Percentiles rank a stretch among this genome's conserved stretches.
Conservation (phyloP, 2,113 vertebrate genomes). For the Larimichthys polyactis region DNA sequence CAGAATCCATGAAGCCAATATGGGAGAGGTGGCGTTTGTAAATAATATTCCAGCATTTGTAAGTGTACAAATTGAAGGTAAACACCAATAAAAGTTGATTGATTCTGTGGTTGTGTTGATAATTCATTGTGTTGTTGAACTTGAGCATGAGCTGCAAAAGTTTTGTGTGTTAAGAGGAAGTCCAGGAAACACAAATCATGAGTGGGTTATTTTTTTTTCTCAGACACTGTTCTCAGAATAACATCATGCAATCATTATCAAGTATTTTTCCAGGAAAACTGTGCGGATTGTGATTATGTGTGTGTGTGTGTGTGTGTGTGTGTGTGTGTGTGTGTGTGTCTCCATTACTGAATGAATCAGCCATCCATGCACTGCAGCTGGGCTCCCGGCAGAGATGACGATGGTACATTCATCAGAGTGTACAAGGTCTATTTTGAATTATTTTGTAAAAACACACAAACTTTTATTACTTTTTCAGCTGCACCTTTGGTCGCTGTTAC, state of each 20-base stretch:
- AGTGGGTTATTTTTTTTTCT: slow-evolving; percentile 1
- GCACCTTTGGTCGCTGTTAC: too few species aligned
- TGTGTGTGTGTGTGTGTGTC: neutral
- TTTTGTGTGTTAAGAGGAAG: neutral
- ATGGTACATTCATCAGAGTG: neutral
- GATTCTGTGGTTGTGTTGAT: neutral
- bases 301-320: neutral
- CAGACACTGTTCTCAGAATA: neutral
- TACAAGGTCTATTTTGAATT: neutral
- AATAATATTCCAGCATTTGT: neutral
- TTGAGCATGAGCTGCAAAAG: neutral
- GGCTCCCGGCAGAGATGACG: neutral
- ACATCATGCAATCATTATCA: neutral
- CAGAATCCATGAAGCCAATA: neutral
- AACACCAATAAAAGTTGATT: slow-evolving; percentile 31
- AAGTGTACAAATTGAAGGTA: neutral
- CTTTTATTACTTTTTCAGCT: neutral
- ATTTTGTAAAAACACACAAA: neutral
- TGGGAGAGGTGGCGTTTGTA: neutral
- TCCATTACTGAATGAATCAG: neutral
- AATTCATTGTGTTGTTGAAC: neutral
- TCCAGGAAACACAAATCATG: neutral
- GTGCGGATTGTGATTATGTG: neutral
- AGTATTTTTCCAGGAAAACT: neutral
- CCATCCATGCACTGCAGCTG: neutral